A percentile compares a stretch with the other conserved stretches of the same genome.
Evolutionary conservation across 2,797 vertebrate species (phyloP).

Genomic region (Mastacembelus armatus): DNA sequence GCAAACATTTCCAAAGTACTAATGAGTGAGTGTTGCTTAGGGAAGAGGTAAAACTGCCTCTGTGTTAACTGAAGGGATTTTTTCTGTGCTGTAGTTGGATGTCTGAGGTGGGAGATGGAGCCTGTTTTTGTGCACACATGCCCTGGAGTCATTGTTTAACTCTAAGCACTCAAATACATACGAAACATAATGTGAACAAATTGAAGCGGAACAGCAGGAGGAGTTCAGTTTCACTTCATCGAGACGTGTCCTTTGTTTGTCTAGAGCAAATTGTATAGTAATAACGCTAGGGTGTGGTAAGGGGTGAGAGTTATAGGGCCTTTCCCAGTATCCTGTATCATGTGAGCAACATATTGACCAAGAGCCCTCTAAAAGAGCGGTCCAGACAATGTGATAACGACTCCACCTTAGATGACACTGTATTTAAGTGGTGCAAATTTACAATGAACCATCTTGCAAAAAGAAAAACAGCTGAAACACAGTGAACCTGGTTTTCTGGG

Average conservation of each 20-base stretch:
- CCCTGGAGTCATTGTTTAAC: constrained; percentile 26
- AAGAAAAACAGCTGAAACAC: too few species aligned
- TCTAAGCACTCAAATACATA: constrained; percentile 15
- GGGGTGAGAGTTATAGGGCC: constrained; percentile 1
- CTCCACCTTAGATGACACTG: too few species aligned
- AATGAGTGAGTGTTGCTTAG: too few species aligned
- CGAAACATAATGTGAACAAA: constrained; percentile 39
- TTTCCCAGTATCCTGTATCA: not conserved
- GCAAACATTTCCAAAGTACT: constrained; percentile 36
- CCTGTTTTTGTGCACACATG: constrained; percentile 3
- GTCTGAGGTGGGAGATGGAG: constrained; percentile 7
- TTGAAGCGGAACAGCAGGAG: not conserved
- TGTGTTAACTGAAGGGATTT: constrained; percentile 22
- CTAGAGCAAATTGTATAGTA: constrained; percentile 47
- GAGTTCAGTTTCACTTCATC: constrained; percentile 50
- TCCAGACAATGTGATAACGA: too few species aligned
- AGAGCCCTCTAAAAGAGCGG: too few species aligned
- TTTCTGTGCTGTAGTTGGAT: not conserved
- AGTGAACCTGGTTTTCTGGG: too few species aligned
- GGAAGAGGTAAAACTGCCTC: constrained; percentile 29
- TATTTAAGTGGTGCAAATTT: not conserved
- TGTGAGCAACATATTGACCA: too few species aligned
- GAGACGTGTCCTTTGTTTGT: constrained; percentile 61
- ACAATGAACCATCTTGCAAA: not conserved
- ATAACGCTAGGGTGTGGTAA: constrained; percentile 3